These are phyloP conservation scores for Nyleta sp. DNA, from an alignment of 2,888 invertebrate species.

Conservation along the genomic window DNA sequence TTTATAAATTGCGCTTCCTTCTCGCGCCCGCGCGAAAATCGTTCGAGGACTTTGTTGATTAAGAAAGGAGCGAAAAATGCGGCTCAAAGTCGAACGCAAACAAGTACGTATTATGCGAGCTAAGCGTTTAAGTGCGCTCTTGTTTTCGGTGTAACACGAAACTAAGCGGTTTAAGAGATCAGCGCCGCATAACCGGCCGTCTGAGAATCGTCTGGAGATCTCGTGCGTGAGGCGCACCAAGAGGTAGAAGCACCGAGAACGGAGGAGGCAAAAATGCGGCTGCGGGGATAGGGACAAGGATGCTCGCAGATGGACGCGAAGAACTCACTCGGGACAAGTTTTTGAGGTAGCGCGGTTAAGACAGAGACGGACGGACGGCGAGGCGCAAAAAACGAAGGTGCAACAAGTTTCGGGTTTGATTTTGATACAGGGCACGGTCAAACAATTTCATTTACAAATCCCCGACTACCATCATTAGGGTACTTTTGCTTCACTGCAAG, in stretches of 20 bases:
- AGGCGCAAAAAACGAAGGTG: conserved; percentile 68
- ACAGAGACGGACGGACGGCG: conserved; percentile 57
- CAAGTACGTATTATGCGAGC: conserved; percentile 78
- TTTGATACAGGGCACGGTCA: conserved; percentile 71
- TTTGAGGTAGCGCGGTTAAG: conserved; percentile 59
- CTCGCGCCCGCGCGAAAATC: neutral
- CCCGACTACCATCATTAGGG: conserved; percentile 75
- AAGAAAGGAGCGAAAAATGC: conserved; percentile 56
- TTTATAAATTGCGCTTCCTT: too few relatives aligned
- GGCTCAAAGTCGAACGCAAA: conserved; percentile 74
- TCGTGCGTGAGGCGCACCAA: conserved; percentile 70
- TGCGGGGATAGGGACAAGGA: conserved; percentile 29
- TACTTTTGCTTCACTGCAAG: conserved; percentile 46
- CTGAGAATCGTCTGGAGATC: conserved; percentile 78
- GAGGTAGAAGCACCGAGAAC: conserved; percentile 48
- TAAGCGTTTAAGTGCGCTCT: conserved; percentile 80
- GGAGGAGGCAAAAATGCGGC: conserved; percentile 54
- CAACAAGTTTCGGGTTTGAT: too few relatives aligned
- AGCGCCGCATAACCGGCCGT: conserved; percentile 77
- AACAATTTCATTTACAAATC: conserved; percentile 81
- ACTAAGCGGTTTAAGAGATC: conserved; percentile 82
- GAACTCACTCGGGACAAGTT: conserved; percentile 51
- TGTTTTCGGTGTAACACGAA: conserved; percentile 82
- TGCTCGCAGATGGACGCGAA: conserved; percentile 49
- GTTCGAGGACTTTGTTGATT: conserved; percentile 22